These are phyloP conservation scores for Nylanderia fulva DNA, from an alignment of 1,140 invertebrate species.

Conservation along the genomic window DNA sequence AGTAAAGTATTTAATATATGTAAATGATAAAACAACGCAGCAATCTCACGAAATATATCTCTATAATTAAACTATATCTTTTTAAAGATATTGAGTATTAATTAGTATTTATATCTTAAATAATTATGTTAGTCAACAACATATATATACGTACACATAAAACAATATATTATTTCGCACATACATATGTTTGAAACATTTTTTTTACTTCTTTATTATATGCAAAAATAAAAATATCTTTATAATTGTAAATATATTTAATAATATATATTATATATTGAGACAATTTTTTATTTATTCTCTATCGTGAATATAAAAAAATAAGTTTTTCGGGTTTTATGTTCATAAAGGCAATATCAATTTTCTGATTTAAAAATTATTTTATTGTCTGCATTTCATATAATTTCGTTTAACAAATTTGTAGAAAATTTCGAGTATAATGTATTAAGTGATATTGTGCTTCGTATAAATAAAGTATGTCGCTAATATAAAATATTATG, in stretches of 20 bases:
- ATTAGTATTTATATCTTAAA: slow-evolving; percentile 1
- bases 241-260: too few species aligned
- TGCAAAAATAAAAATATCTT: too few species aligned
- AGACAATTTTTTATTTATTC: too few species aligned
- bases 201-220: too few species aligned
- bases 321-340: too few species aligned
- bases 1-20: slow-evolving; percentile 4
- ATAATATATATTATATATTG: too few species aligned
- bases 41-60: background rate
- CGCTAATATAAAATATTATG: background rate
- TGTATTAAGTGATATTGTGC: slow-evolving; percentile 4
- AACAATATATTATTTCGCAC: too few species aligned
- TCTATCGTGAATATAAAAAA: too few species aligned
- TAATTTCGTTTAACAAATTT: slow-evolving; percentile 22
- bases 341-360: background rate
- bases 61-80: background rate
- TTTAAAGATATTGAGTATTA: slow-evolving; percentile 7
- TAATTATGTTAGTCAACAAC: too few species aligned
- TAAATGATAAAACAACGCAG: background rate
- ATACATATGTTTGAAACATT: too few species aligned
- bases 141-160: too few species aligned
- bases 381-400: slow-evolving; percentile 40
- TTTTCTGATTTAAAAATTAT: background rate
- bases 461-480: slow-evolving; percentile 22
- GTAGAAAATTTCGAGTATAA: slow-evolving; percentile 32